These are phyloP conservation scores for Rhaphigaster nebulosa DNA, from an alignment of 2,888 invertebrate genomes.

Conservation along the genomic window DNA sequence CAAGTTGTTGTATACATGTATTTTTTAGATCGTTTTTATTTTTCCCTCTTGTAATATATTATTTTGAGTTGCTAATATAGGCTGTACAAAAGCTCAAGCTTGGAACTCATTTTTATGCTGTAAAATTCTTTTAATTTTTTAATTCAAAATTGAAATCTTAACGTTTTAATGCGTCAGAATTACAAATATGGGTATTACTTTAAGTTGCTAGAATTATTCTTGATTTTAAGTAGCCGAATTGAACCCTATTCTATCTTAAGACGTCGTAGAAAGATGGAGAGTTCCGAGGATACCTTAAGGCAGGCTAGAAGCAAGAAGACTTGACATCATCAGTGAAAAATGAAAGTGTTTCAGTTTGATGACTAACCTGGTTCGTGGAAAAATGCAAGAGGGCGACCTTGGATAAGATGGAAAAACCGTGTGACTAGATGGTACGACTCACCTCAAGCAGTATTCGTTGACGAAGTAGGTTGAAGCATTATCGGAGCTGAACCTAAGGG, in stretches of 20 bases:
- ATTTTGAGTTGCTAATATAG: too few relatives aligned
- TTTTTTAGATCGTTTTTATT: too few relatives aligned
- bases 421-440: not conserved
- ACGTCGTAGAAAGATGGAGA: not conserved
- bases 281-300: not conserved
- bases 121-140: too few relatives aligned
- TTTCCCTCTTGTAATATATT: too few relatives aligned
- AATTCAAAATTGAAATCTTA: too few relatives aligned
- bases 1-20: too few relatives aligned
- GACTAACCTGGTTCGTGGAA: not conserved
- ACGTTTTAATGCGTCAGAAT: too few relatives aligned
- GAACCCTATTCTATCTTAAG: not conserved
- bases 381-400: not conserved
- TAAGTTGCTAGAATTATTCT: not conserved
- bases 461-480: not conserved
- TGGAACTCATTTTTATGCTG: too few relatives aligned
- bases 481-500: not conserved
- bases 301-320: accelerated
- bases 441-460: not conserved
- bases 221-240: not conserved
- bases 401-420: conserved; percentile 1
- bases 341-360: not conserved
- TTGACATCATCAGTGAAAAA: not conserved
- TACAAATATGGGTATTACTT: too few relatives aligned
- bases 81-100: too few relatives aligned